Conservation (phyloP, 2,888 invertebrate species). For the Cryptops parisi region DNA sequence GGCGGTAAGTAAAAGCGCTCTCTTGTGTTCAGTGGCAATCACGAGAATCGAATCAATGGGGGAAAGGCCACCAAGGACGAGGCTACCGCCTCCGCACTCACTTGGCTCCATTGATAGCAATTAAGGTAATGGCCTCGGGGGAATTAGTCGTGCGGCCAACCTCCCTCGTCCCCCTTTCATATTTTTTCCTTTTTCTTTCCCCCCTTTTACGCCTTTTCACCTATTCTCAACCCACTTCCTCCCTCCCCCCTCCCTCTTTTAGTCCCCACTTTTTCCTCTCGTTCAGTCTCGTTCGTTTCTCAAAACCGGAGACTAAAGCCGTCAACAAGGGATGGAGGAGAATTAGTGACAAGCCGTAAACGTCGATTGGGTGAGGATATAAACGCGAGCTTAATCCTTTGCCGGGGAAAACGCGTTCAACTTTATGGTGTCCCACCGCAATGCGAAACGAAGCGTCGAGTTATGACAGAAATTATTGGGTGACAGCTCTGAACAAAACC, state of each 20-base stretch:
- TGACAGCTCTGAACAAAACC: too few relatives aligned
- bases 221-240: neutral
- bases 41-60: neutral
- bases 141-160: neutral
- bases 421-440: too few relatives aligned
- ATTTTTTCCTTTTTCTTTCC: neutral
- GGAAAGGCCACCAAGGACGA: neutral
- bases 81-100: neutral
- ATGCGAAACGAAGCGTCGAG: too few relatives aligned
- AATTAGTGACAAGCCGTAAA: too few relatives aligned
- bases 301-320: too few relatives aligned
- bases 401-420: too few relatives aligned
- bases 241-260: neutral
- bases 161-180: neutral
- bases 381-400: too few relatives aligned
- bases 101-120: constrained; percentile 8
- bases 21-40: neutral
- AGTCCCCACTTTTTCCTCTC: too few relatives aligned
- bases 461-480: too few relatives aligned
- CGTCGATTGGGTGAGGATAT: too few relatives aligned
- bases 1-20: neutral
- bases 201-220: neutral
- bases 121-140: constrained; percentile 11
- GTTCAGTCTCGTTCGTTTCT: too few relatives aligned
- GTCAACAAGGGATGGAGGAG: too few relatives aligned